Percentiles rank a stretch among this genome's conserved stretches.
These are phyloP conservation scores for Ormyrus pomaceus DNA, from an alignment of 2,888 invertebrate species.

Conservation along the genomic window DNA sequence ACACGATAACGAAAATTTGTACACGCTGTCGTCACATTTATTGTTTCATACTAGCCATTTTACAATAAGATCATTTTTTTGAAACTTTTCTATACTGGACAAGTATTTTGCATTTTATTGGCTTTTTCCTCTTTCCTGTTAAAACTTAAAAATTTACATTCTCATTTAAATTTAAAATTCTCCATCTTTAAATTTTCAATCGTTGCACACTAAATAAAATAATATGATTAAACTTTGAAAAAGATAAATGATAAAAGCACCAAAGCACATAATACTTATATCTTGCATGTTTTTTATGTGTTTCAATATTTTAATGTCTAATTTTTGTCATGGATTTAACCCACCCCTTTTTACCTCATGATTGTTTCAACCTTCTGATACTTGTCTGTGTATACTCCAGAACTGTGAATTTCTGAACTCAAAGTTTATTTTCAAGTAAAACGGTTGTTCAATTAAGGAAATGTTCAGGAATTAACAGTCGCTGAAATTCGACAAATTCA, in stretches of 20 bases:
- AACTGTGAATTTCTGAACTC: constrained; percentile 40
- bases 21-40: constrained; percentile 18
- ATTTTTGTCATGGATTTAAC: constrained; percentile 11
- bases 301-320: constrained; percentile 14
- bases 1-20: not conserved
- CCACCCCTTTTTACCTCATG: not conserved
- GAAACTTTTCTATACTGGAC: constrained; percentile 28
- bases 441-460: not conserved
- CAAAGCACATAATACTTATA: constrained; percentile 14
- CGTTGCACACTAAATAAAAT: not conserved
- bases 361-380: constrained; percentile 30
- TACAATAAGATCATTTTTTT: not conserved
- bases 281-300: constrained; percentile 38
- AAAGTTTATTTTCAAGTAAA: not conserved
- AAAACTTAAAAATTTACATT: constrained; percentile 10
- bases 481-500: constrained; percentile 19
- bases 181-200: constrained; percentile 10
- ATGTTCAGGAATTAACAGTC: constrained; percentile 22
- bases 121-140: constrained; percentile 29
- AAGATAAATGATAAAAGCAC: not conserved
- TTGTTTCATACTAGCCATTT: constrained; percentile 37
- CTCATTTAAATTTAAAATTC: constrained; percentile 22
- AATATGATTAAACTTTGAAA: not conserved
- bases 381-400: constrained; percentile 40
- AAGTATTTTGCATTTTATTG: constrained; percentile 42